Evolutionary conservation across 2,113 vertebrate species (phyloP), one percentile per base, ranked within the genome.

Genomic region (Phainopepla nitens): DNA sequence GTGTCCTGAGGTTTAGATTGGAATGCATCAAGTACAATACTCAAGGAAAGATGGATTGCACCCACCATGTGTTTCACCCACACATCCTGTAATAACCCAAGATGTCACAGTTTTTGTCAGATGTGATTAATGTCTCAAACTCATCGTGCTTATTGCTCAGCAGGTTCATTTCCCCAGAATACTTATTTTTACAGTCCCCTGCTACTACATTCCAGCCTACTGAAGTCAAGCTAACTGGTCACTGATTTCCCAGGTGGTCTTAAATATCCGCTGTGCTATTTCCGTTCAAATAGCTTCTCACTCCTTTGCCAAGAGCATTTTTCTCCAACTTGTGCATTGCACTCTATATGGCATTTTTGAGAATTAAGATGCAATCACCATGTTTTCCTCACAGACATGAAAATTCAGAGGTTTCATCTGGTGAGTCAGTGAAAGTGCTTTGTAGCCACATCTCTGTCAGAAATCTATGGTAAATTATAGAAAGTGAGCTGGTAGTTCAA

Each of bases 191-290:
- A n/a, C 70, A 66, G 13, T 77, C 56, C 31, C 36, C 31, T 3
- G 7, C 29, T 91, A 62, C 71, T 70, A 20, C n/a, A 66, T 70
- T 76, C 61, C 44, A 93, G 57, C n/a, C 89, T 89, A 33, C 60
- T 36, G 66, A 96, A 96, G 53, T 54, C 87, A 91, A 91, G 62
- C 36, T 91, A 80, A 95, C 66, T 73, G 51, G 62, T 35, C 79
- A 80, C 56, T 91, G 79, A 91, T 96, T 95, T 94, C 87, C 84
- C 87, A 73, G 29, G 75, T 83, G 78, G 78, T 85, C 78, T 82
- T 83, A 82, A 95, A 72, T 17, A 91, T 84, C 45, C 10, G 3
- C 75, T n/a, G 9, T 2, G 13, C 25, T 91, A 44, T 93, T 94
- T 93, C 75, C 47, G 91, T 41, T 91, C 50, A 80, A 75, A 90